Base-by-base conservation (phyloP, 2,888 invertebrate genomes). In the Caenorhabditis panamensis region DNA sequence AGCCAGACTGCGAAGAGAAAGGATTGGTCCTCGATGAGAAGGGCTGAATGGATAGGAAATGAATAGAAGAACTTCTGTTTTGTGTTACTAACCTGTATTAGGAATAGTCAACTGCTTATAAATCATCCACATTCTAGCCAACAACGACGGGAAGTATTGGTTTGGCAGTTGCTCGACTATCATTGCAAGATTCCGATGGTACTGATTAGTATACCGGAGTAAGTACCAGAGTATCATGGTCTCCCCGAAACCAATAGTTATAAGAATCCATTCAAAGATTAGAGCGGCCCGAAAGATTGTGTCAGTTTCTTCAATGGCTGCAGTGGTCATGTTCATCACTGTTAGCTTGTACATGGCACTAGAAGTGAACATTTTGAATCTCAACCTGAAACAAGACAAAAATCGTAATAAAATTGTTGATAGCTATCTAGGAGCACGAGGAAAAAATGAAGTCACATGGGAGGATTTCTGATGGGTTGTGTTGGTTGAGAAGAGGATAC, bases 81-180 rank as follows among this genome's bases (percentile, higher is more conserved):
- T n/a, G n/a, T n/a, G n/a, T n/a, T n/a, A 44, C 6, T 0, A 18
- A 75, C 76, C 76, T 28, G 54, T 67, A 49, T 76, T 62, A 0
- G 76, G 41, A 24, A 67, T 62, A 3, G 31, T 76, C 47, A 73
- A 53, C 59, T 79, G 79, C 26, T 73, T 67, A 58, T 79, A 79
- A 51, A 79, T 79, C 37, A 79, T 79, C 28, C 36, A 79, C 72
- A 79, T 79, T 16, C 79, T 61, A 6, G 79, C 72, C 11, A 79
- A 9, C n/a, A 79, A 22, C 63, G 79, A 79, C 18, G 62, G 41
- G 37, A 79, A 79, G 22, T 79, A 79, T 44, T 79, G 79, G 62
- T 72, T 79, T 0, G 79, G 67, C 9, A 79, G 31, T 24, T 79
- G 79, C 20, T 73, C 73, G 9, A 79, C 73, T 26, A 79, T 67